phyloP scores from a whole-genome alignment of 2,888 invertebrate genomes.

The Cantharis rustica region DNA sequence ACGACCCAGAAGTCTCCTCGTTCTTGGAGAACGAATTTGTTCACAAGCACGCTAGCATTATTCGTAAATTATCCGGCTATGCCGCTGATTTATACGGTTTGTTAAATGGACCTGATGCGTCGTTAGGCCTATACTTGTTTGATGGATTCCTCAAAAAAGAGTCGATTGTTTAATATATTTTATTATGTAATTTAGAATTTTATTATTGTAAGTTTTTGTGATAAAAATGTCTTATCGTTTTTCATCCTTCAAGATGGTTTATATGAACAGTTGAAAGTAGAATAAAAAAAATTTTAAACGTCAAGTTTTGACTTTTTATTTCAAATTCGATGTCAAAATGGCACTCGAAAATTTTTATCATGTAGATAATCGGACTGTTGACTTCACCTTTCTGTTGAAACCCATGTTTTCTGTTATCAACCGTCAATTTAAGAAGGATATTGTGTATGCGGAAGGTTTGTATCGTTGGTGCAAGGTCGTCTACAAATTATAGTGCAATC shows the following conservation, averaged over 20 bases:
- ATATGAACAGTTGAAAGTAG: constrained; percentile 1
- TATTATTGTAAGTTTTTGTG: constrained; percentile 4
- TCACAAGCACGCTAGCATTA: constrained; percentile 67
- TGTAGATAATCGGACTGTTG: neutral
- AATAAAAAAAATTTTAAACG: neutral
- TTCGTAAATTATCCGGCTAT: constrained; percentile 76
- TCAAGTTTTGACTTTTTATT: neutral
- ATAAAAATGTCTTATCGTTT: constrained; percentile 4
- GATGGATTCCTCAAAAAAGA: constrained; percentile 66
- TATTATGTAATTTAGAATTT: neutral
- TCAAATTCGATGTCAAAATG: neutral
- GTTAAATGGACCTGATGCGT: constrained; percentile 63
- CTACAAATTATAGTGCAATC: neutral
- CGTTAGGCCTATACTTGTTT: constrained; percentile 73
- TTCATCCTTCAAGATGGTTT: neutral
- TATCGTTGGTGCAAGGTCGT: neutral
- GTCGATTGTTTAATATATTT: constrained; percentile 14
- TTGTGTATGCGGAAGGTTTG: constrained; percentile 26
- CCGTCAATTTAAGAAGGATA: constrained; percentile 24
- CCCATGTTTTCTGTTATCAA: constrained; percentile 1
- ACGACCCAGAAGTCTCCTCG: constrained; percentile 75
- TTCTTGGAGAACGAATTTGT: constrained; percentile 80
- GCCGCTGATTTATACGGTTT: constrained; percentile 72
- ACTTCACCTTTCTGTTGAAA: constrained; percentile 1
- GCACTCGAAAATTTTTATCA: neutral